Conservation (phyloP, 2,113 vertebrate species). For the Phodopus roborovskii region DNA sequence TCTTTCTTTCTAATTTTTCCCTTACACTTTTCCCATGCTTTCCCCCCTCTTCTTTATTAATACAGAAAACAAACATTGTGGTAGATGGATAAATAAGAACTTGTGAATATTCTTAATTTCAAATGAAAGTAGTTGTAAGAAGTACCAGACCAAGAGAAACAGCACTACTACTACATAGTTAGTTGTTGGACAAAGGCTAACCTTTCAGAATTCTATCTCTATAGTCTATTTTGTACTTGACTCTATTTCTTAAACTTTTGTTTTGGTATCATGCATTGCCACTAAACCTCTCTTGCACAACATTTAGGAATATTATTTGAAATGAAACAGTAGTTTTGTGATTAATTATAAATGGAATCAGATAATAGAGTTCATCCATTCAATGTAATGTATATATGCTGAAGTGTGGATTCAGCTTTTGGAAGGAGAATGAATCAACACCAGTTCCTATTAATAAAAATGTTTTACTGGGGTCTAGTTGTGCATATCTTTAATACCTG, state of each 20-base stretch:
- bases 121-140: slow-evolving; percentile 12
- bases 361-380: slow-evolving; percentile 6
- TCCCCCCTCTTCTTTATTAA: not conserved
- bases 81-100: not conserved
- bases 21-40: not conserved
- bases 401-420: not conserved
- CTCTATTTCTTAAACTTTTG: slow-evolving; percentile 14
- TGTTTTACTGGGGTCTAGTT: not conserved
- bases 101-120: slow-evolving; percentile 40
- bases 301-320: slow-evolving; percentile 35
- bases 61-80: slow-evolving; percentile 45
- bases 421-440: slow-evolving; percentile 21
- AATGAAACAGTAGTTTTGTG: slow-evolving; percentile 22
- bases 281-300: slow-evolving; percentile 12
- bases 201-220: slow-evolving; percentile 37
- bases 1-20: too few relatives aligned
- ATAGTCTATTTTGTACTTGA: slow-evolving; percentile 50
- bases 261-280: not conserved
- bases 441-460: not conserved
- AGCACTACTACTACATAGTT: not conserved
- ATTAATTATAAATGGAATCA: slow-evolving; percentile 35
- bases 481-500: not conserved
- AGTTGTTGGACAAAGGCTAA: slow-evolving; percentile 37
- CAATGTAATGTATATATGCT: not conserved
- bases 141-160: slow-evolving; percentile 31